Base-by-base conservation (phyloP, 2,113 vertebrate species). In the Etheostoma cragini region DNA sequence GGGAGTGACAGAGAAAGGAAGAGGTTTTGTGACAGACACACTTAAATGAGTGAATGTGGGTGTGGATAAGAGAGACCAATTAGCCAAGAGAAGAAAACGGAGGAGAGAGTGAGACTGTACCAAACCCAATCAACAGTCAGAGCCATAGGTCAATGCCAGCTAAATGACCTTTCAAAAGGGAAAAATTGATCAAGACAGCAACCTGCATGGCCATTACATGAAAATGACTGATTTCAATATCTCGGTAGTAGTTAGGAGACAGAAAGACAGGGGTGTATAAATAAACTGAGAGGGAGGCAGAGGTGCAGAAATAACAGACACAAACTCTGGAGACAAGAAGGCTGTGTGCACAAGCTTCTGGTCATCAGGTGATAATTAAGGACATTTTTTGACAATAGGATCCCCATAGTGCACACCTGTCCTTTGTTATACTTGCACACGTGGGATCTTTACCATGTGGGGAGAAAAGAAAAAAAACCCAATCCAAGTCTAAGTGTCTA, bases 31-130 rank as follows among this genome's bases (percentile, higher is more conserved):
- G 69, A 81, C 16, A 77, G 57, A 68, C 14, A 24, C 3, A 67
- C 69, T 68, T n/a, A 63, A 78, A 72, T 76, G 70, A 64, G 16
- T n/a, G 57, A 72, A 35, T 79, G 63, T 67, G 83, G 53, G 30
- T 64, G 67, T 73, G 64, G 54, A 60, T 50, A 47, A 61, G 57
- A 61, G 24, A 64, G 19, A 81, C 24, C 22, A 67, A 75, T 53
- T 45, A 60, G 63, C n/a, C 26, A 60, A 47, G 21, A 35, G 38
- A 22, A 49, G 12, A 30, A 61, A 38, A 65, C 3, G 1, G 5
- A 61, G 54, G 53, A 42, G 24, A 60, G 33, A 49, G 26, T 19
- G 35, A 54, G 11, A 16, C 35, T 61, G 13, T 56, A 77, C n/a
- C 38, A 49, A 60, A 72, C 35, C 30, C 63, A 54, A 47, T 64